These are phyloP conservation scores for Pitta sordida DNA, from an alignment of 2,113 vertebrate species.

Conservation along the genomic window DNA sequence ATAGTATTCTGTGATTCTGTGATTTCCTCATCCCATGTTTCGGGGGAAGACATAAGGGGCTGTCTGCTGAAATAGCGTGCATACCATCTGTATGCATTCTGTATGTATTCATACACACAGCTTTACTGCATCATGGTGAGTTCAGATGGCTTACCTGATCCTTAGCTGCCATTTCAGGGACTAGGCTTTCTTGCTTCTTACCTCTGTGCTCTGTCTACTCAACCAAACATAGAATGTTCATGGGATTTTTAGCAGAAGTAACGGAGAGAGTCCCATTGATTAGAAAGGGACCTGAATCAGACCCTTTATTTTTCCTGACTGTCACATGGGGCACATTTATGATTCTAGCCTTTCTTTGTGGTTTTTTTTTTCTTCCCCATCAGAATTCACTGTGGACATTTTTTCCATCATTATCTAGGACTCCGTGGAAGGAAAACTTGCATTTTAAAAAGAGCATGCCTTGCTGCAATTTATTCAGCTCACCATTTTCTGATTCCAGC, in stretches of 20 bases:
- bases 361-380: not conserved
- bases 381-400: constrained; percentile 61
- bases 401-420: constrained; percentile 67
- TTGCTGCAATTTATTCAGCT: constrained; percentile 42
- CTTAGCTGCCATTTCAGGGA: constrained; percentile 43
- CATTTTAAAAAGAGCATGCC: constrained; percentile 64
- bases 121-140: not conserved
- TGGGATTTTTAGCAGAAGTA: constrained; percentile 24
- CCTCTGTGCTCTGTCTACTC: constrained; percentile 51
- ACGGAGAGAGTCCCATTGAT: not conserved
- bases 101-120: not conserved
- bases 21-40: not conserved
- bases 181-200: constrained; percentile 51
- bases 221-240: not conserved
- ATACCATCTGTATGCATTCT: not conserved
- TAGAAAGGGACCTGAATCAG: constrained; percentile 23
- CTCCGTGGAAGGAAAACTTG: constrained; percentile 52
- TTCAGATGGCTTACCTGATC: constrained; percentile 33
- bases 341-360: not conserved
- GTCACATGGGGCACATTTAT: constrained; percentile 58
- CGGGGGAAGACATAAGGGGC: not conserved
- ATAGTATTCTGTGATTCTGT: not conserved
- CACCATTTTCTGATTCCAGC: not conserved
- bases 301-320: constrained; percentile 40
- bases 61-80: not conserved